Conservation (phyloP, 2,888 invertebrate species). For the Orthosia gracilis region DNA sequence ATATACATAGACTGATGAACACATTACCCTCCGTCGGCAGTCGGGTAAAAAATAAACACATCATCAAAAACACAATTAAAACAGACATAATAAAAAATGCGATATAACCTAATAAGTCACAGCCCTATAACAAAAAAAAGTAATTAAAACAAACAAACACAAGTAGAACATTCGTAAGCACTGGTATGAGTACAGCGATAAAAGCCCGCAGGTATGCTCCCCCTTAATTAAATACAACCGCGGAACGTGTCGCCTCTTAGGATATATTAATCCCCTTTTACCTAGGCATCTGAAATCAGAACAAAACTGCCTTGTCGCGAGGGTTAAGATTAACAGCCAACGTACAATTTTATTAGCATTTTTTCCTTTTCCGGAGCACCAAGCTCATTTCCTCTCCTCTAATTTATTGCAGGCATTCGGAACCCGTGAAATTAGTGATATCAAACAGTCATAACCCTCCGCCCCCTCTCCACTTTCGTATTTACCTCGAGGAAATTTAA, state of each 20-base stretch:
- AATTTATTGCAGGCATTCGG: constrained; percentile 85
- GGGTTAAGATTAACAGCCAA: constrained; percentile 87
- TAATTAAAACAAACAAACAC: constrained; percentile 61
- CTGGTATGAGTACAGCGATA: constrained; percentile 61
- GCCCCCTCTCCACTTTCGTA: constrained; percentile 71
- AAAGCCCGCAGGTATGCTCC: constrained; percentile 69
- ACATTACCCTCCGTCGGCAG: too few species aligned
- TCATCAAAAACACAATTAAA: constrained; percentile 6
- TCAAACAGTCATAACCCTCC: constrained; percentile 81
- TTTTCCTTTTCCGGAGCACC: constrained; percentile 86
- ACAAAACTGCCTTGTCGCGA: constrained; percentile 77
- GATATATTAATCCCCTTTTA: constrained; percentile 73
- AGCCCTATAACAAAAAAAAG: constrained; percentile 39
- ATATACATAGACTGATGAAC: too few species aligned
- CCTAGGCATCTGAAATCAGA: constrained; percentile 80
- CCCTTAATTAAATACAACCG: constrained; percentile 75
- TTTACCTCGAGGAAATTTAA: constrained; percentile 78
- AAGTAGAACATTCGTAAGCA: constrained; percentile 56
- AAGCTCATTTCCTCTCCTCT: constrained; percentile 87
- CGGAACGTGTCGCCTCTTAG: constrained; percentile 70
- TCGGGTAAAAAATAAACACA: constrained; percentile 8
- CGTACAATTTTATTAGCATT: constrained; percentile 90
- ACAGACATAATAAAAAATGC: constrained; percentile 21
- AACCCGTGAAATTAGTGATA: constrained; percentile 85
- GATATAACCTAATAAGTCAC: constrained; percentile 26